Evolutionary conservation across 2,113 vertebrate genomes (phyloP).

Genomic region (Eonycteris spelaea): DNA sequence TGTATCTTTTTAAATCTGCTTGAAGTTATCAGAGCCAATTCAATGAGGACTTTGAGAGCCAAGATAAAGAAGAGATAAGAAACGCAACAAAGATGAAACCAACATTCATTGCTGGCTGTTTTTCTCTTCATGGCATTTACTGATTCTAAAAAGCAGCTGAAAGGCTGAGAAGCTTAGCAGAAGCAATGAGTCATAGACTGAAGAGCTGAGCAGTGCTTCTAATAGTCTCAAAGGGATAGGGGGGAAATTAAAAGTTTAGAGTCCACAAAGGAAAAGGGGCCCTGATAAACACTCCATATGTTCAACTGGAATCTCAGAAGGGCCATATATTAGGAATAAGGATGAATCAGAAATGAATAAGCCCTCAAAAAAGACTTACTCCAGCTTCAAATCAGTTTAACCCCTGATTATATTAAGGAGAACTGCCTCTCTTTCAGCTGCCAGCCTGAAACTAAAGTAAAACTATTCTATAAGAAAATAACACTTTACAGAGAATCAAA

Average conservation of each 20-base stretch:
- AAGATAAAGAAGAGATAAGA: constrained; percentile 12
- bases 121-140: constrained; percentile 27
- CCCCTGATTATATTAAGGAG: constrained; percentile 1
- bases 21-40: not conserved
- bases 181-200: constrained; percentile 48
- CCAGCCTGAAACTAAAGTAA: constrained; percentile 22
- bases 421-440: constrained; percentile 1
- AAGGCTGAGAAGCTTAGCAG: constrained; percentile 45
- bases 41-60: constrained; percentile 3
- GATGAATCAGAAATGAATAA: constrained; percentile 29
- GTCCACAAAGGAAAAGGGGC: constrained; percentile 14
- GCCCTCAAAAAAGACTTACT: constrained; percentile 28
- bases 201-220: constrained; percentile 9
- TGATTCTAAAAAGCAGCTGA: constrained; percentile 44
- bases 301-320: constrained; percentile 35
- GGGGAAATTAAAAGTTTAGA: constrained; percentile 30
- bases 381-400: constrained; percentile 16
- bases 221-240: constrained; percentile 44
- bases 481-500: not conserved
- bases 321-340: not conserved
- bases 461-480: constrained; percentile 15
- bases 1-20: not conserved
- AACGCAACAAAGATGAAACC: constrained; percentile 4
- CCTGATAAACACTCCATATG: constrained; percentile 1
- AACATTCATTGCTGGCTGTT: constrained; percentile 16